phyloP scores from a whole-genome alignment of 2,888 invertebrate genomes.

The Thalpophila matura region DNA sequence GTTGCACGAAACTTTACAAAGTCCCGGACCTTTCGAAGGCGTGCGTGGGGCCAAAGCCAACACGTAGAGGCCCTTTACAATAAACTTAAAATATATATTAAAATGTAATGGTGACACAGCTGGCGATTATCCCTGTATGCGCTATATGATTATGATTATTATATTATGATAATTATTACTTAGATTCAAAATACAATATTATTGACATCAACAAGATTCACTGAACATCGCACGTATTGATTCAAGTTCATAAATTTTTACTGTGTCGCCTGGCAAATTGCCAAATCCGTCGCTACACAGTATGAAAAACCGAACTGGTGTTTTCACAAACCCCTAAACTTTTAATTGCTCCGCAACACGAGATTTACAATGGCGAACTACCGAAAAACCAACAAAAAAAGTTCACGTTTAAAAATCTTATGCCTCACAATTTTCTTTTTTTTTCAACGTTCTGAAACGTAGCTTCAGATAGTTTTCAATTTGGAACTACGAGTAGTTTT shows the following conservation, averaged over 20 bases:
- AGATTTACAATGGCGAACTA: conserved; percentile 36
- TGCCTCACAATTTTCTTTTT: conserved; percentile 12
- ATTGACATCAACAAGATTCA: not conserved
- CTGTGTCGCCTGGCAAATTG: conserved; percentile 5
- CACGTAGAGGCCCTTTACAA: too few species aligned
- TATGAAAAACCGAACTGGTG: conserved; percentile 10
- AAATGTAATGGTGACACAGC: too few species aligned
- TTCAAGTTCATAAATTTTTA: conserved; percentile 3
- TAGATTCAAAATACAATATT: not conserved
- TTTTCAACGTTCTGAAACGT: conserved; percentile 8
- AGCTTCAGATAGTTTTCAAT: conserved; percentile 33
- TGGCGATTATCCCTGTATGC: too few species aligned
- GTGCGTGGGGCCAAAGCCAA: too few species aligned
- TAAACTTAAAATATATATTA: too few species aligned
- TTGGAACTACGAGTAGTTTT: conserved; percentile 26
- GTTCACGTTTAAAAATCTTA: conserved; percentile 43
- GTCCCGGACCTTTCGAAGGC: too few species aligned
- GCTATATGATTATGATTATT: too few species aligned
- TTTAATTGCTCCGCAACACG: conserved; percentile 37
- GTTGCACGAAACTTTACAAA: too few species aligned
- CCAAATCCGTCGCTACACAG: conserved; percentile 2
- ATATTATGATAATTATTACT: too few species aligned
- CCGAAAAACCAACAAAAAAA: conserved; percentile 44
- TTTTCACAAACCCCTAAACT: conserved; percentile 27
- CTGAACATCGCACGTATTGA: conserved; percentile 1